Base-by-base conservation (phyloP, 1,140 invertebrate species). In the Drosophila busckii region DNA sequence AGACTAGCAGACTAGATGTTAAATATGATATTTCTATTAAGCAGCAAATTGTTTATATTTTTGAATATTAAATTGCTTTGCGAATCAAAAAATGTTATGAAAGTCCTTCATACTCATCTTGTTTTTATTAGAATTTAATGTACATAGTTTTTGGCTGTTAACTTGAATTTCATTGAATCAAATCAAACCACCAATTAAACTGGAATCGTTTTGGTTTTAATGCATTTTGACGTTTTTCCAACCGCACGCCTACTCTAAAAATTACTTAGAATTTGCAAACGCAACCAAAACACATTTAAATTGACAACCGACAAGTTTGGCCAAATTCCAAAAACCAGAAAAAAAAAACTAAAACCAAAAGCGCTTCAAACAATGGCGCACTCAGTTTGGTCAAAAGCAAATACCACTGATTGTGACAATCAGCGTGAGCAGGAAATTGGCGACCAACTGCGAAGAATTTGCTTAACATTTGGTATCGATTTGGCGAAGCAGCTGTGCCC, bases 381-480 rank as follows among this genome's bases (percentile, higher is more conserved):
- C 68, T 73, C 38, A 45, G 31, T 68, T 54, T 80, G 73, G 73
- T 78, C 63, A 78, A 78, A 78, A 58, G 63, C 68, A 78, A 78
- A 78, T 80, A 78, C 73, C 73, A 64, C 73, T 78, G 73, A 78
- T 78, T 78, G 73, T 73, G 73, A 80, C 73, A 78, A 78, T 78
- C 73, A 80, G 73, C 68, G 68, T 73, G 73, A 60, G 68, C 64
- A 68, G 68, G 64, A 78, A 78, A 78, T 73, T 78, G 73, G 68
- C 58, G 67, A 49, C 28, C 62, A 59, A 58, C 52, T 60, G 34
- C 25, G 22, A 15, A 25, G 61, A 20, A 37, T 35, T 41, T 13
- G 48, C 12, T 40, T n/a, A 10, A 44, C 19, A 23, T 40, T 29
- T 8, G 16, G n/a, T 35, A 40, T 15, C 29, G 37, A 34, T 34